phyloP scores from a whole-genome alignment of 2,797 vertebrate genomes.

The Paramormyrops hopkinsi region DNA sequence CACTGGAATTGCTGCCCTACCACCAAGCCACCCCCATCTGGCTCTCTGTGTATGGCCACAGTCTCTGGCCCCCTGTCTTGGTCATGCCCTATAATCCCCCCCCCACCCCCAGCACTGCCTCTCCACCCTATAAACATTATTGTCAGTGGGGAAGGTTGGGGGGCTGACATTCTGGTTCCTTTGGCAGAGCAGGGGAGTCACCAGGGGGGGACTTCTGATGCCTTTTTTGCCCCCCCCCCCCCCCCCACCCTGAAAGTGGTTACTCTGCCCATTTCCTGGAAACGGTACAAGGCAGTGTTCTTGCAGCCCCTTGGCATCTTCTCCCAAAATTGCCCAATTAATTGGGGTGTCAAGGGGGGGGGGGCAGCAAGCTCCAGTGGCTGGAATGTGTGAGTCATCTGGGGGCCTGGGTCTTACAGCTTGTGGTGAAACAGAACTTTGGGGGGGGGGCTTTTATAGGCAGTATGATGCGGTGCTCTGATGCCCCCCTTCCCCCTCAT shows the following conservation, averaged over 20 bases:
- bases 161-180: neutral
- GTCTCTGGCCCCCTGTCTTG: neutral
- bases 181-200: neutral
- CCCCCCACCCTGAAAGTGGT: neutral
- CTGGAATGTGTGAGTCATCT: constrained; percentile 11
- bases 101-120: neutral
- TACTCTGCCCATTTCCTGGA: neutral
- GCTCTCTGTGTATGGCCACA: neutral
- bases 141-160: neutral
- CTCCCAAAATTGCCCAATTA: neutral
- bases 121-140: neutral
- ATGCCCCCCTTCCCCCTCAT: neutral
- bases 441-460: neutral
- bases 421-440: neutral
- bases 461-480: neutral
- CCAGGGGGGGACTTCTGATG: neutral
- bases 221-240: neutral
- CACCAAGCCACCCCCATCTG: neutral
- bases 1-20: neutral
- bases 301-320: neutral
- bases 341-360: neutral
- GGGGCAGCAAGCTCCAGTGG: neutral
- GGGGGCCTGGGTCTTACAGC: neutral
- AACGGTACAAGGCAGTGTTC: neutral
- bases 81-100: neutral